A percentile compares a stretch with the other conserved stretches of the same genome.
These are phyloP conservation scores for Nephrotoma appendiculata DNA, from an alignment of 2,888 invertebrate genomes.

Conservation along the genomic window DNA sequence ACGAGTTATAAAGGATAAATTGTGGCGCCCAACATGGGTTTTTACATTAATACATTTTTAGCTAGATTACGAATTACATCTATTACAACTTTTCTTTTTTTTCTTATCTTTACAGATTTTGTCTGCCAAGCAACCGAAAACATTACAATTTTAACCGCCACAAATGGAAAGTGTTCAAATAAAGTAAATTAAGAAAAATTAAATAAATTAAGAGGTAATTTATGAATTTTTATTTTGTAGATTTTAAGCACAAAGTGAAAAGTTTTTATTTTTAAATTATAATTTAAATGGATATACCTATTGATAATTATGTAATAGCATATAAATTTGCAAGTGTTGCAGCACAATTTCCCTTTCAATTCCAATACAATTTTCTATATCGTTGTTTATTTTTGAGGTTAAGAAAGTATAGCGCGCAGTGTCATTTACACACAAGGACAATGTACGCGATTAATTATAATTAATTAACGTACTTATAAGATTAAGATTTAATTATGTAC, in stretches of 20 bases:
- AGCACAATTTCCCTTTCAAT: not conserved
- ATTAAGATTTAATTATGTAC: not conserved
- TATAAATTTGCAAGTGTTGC: not conserved
- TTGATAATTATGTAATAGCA: not conserved
- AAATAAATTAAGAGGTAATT: not conserved
- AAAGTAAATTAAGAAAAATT: not conserved
- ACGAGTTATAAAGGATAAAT: too few species aligned
- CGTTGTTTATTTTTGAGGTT: not conserved
- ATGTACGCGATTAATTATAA: not conserved
- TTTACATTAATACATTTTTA: too few species aligned
- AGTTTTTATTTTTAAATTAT: not conserved
- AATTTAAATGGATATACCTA: not conserved
- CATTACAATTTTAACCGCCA: not conserved
- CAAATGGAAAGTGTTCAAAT: constrained; percentile 3
- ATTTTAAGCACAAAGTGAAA: not conserved
- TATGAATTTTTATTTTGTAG: not conserved
- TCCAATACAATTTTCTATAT: not conserved
- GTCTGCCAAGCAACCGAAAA: not conserved
- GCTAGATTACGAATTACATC: not conserved
- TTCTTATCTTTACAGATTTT: not conserved
- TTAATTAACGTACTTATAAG: not conserved
- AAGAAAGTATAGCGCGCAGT: not conserved
- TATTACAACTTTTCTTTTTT: not conserved
- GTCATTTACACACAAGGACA: not conserved
- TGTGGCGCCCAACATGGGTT: not conserved